Percentiles rank a stretch among this genome's conserved stretches.
Evolutionary conservation across 2,888 invertebrate genomes (phyloP).

Genomic region (Apamea anceps): DNA sequence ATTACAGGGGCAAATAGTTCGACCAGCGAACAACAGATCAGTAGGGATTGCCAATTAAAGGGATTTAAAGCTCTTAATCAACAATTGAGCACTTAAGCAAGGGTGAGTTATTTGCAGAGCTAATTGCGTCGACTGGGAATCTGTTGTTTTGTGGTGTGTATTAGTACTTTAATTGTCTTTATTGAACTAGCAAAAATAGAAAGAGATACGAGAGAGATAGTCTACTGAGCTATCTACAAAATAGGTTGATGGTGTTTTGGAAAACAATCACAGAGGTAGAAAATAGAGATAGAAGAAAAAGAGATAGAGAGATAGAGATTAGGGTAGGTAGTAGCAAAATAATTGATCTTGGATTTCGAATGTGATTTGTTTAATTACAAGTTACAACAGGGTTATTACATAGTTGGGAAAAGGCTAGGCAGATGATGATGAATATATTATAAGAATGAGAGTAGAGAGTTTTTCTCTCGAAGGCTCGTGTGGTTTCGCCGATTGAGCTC

Average conservation of each 20-base stretch:
- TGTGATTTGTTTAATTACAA: background rate
- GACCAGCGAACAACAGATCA: slow-evolving; percentile 30
- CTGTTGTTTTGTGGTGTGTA: slow-evolving; percentile 4
- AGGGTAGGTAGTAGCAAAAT: background rate
- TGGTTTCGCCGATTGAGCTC: background rate
- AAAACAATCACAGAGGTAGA: background rate
- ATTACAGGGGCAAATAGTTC: slow-evolving; percentile 48
- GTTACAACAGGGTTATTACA: background rate
- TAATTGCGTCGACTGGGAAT: slow-evolving; percentile 46
- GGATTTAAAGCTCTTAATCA: slow-evolving; percentile 54
- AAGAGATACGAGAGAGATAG: background rate
- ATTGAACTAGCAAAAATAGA: background rate
- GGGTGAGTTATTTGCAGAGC: slow-evolving; percentile 37
- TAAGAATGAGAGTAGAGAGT: background rate
- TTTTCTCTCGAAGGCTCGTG: background rate
- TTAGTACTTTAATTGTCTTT: background rate
- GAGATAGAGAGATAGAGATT: no score
- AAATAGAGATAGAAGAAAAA: no score
- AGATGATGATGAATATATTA: background rate
- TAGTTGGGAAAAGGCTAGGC: no score
- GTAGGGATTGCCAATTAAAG: slow-evolving; percentile 52
- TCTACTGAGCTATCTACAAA: background rate
- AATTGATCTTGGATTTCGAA: background rate
- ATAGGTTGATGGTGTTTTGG: background rate
- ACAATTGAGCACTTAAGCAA: slow-evolving; percentile 27